Percentiles rank a stretch among this genome's conserved stretches.
Conservation (phyloP, 2,888 invertebrate species). For the Acleris holmiana region DNA sequence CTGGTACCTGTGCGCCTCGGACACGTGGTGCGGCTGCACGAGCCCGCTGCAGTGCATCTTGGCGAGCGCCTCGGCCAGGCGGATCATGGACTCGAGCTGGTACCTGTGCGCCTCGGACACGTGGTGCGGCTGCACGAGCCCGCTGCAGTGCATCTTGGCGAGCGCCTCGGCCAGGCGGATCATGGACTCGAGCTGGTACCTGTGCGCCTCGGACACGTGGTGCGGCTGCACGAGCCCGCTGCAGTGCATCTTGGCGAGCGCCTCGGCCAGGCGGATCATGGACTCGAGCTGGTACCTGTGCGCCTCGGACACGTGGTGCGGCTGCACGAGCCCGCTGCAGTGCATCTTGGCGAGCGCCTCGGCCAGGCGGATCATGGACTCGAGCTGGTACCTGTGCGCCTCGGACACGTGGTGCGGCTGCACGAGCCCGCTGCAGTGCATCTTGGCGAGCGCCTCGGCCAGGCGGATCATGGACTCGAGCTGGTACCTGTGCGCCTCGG, state of each 20-base stretch:
- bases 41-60: too few species aligned
- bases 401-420: constrained; percentile 95
- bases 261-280: too few species aligned
- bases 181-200: too few species aligned
- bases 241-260: too few species aligned
- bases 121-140: constrained; percentile 93
- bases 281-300: too few species aligned
- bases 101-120: constrained; percentile 90
- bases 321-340: constrained; percentile 97
- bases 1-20: constrained; percentile 89
- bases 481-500: constrained; percentile 90
- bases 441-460: constrained; percentile 98
- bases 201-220: too few species aligned
- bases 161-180: too few species aligned
- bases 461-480: constrained; percentile 92
- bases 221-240: constrained; percentile 97
- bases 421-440: too few species aligned
- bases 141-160: too few species aligned
- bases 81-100: constrained; percentile 92
- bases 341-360: constrained; percentile 99
- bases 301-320: too few species aligned
- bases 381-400: constrained; percentile 86
- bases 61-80: constrained; percentile 98
- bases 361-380: constrained; percentile 94
- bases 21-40: constrained; percentile 94